These are phyloP conservation scores for Lophotriccus pileatus DNA, from an alignment of 2,797 vertebrate genomes.

Conservation along the genomic window DNA sequence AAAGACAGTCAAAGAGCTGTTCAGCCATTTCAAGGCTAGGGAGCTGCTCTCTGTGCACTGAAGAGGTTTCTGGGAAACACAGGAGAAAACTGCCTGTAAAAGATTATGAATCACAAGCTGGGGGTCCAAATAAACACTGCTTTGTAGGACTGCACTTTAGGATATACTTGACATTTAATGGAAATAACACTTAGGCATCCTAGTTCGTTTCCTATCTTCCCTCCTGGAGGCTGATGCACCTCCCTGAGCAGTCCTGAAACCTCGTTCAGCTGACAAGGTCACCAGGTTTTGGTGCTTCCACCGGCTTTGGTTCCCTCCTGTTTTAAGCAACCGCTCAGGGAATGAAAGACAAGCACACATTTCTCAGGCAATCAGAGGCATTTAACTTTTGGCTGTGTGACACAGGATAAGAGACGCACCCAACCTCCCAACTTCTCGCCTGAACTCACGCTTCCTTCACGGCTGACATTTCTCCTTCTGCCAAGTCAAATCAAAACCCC, in stretches of 20 bases:
- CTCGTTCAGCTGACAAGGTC: not conserved
- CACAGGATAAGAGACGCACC: not conserved
- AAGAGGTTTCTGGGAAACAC: not conserved
- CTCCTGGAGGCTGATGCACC: not conserved
- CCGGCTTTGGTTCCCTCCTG: not conserved
- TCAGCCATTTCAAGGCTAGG: not conserved
- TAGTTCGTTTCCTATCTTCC: not conserved
- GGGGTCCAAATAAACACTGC: not conserved
- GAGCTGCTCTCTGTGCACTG: not conserved
- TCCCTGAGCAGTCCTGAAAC: not conserved
- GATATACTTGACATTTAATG: not conserved
- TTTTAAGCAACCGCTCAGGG: accelerated
- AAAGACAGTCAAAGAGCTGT: not conserved
- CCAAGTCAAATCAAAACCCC: slow-evolving; percentile 27
- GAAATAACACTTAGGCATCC: not conserved
- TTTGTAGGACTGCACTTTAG: not conserved
- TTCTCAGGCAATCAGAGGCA: not conserved
- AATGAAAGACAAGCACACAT: not conserved
- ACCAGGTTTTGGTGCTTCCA: not conserved
- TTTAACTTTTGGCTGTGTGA: slow-evolving; percentile 18
- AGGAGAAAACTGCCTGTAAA: not conserved
- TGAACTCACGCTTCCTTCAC: not conserved
- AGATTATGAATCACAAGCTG: not conserved
- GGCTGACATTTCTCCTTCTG: slow-evolving; percentile 56
- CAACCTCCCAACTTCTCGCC: slow-evolving; percentile 23